phyloP scores from a whole-genome alignment of 53 echinoderm and acorn worm genomes.

The Henricia sp. region DNA sequence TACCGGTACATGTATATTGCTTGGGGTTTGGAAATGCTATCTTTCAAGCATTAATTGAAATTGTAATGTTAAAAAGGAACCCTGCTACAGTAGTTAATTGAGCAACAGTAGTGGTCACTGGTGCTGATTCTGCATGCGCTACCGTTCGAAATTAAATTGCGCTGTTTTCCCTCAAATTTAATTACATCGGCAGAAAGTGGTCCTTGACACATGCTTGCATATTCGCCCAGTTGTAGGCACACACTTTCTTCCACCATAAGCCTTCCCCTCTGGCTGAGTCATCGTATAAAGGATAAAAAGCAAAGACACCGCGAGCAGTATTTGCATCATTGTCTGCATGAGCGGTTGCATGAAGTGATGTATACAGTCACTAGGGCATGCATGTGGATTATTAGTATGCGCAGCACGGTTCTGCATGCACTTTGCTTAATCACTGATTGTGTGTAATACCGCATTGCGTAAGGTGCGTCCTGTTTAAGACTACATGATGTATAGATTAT shows the following conservation, averaged over 20 bases:
- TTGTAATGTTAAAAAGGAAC: no score
- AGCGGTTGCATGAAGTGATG: slow-evolving; percentile 48
- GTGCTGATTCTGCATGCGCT: no score
- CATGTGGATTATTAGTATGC: slow-evolving; percentile 20
- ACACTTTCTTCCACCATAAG: neutral
- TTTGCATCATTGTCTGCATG: slow-evolving; percentile 53
- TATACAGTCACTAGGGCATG: slow-evolving; percentile 27
- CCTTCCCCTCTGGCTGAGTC: slow-evolving; percentile 32
- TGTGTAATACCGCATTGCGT: no score
- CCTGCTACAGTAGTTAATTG: no score
- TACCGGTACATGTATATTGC: no score
- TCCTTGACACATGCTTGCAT: slow-evolving; percentile 2
- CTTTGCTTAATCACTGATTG: slow-evolving; percentile 29
- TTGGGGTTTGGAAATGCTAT: no score
- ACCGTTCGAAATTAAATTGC: slow-evolving; percentile 9
- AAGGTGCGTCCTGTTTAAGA: no score
- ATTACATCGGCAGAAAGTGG: slow-evolving; percentile 23
- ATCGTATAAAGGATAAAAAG: neutral
- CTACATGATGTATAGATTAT: no score
- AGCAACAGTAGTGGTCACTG: no score
- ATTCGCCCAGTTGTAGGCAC: slow-evolving; percentile 3
- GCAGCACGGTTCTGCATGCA: neutral
- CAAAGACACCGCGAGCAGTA: slow-evolving; percentile 13
- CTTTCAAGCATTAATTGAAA: no score
- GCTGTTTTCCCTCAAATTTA: slow-evolving; percentile 49